These are phyloP conservation scores for Drosophila lacertosa DNA, from an alignment of 1,140 invertebrate genomes.

Conservation along the genomic window DNA sequence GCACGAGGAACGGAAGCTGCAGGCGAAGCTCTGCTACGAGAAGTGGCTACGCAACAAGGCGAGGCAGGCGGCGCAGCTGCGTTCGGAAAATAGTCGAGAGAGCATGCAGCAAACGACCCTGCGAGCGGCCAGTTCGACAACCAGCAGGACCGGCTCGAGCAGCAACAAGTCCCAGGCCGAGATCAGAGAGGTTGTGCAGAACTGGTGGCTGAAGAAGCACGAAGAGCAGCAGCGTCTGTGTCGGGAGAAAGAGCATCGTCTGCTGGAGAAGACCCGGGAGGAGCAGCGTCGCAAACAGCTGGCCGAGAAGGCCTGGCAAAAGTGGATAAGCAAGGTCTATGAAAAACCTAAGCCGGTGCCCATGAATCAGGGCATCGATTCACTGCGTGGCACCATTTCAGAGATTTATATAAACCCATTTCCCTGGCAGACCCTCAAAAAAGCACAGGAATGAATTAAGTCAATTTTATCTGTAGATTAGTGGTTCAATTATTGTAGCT, in stretches of 20 bases:
- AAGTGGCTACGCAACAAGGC: constrained; percentile 48
- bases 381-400: constrained; percentile 61
- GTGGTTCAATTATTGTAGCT: constrained; percentile 1
- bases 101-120: constrained; percentile 20
- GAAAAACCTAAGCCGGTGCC: constrained; percentile 71
- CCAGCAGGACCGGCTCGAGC: not conserved
- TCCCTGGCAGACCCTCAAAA: constrained; percentile 33
- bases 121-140: not conserved
- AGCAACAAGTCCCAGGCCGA: constrained; percentile 18
- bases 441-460: not conserved
- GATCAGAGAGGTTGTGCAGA: constrained; percentile 49
- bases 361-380: constrained; percentile 64
- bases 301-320: constrained; percentile 45
- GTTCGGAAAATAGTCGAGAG: constrained; percentile 25
- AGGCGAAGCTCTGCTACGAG: constrained; percentile 43
- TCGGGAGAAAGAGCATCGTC: constrained; percentile 16
- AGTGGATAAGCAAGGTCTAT: constrained; percentile 54
- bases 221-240: constrained; percentile 36
- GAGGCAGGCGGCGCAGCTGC: constrained; percentile 19
- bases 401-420: constrained; percentile 58
- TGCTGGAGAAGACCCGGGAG: constrained; percentile 15
- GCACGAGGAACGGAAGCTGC: constrained; percentile 28
- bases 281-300: constrained; percentile 36
- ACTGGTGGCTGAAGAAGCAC: constrained; percentile 56
- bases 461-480: not conserved